Evolutionary conservation across 2,113 vertebrate species (phyloP), one percentile per base, ranked within the genome.

Genomic region (Aphelocoma coerulescens): DNA sequence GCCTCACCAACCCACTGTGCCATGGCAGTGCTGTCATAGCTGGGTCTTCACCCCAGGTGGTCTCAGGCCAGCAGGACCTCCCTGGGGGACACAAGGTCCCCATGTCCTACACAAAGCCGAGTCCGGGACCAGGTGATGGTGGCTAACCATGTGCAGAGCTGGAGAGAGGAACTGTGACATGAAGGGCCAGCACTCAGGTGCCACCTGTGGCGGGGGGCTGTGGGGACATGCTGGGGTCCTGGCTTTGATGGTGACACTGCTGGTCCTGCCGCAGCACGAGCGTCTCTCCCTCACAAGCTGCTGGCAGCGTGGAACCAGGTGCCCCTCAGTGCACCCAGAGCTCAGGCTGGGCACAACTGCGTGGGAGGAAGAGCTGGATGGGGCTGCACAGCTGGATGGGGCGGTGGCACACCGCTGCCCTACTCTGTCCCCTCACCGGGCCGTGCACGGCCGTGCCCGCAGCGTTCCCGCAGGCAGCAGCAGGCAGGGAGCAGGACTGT

Each of bases 371-470:
- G n/a, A 37, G 84, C 33, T 54, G 49, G 41, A 48, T 54, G 21
- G 27, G 68, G 48, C 4, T 24, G 43, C 54, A 63, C 24, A 32
- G 84, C 37, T 28, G 48, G 16, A 21, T 37, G 51, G 21, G 35
- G 15, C 26, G 5, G n/a, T 41, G 73, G 85, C 22, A 43, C 82
- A 72, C 17, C 35, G 74, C n/a, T 71, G 71, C 24, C 30, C 57
- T 11, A n/a, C 41, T 58, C 43, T 32, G 32, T 43, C 28, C 28
- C 30, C 52, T 39, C 61, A 21, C 61, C 73, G 19, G 10, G 30
- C 62, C 0, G 0, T 1, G 5, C 0, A 1, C 0, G 16, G 37
- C 55, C 21, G 3, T 1, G 4, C 32, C 32, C 0, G 1, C 52
- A 41, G 16, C 3, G 1, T 8, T 28, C 22, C 75, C 0, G 0